These are phyloP conservation scores for Penelope pileata DNA, from an alignment of 2,113 vertebrate genomes.

Conservation along the genomic window DNA sequence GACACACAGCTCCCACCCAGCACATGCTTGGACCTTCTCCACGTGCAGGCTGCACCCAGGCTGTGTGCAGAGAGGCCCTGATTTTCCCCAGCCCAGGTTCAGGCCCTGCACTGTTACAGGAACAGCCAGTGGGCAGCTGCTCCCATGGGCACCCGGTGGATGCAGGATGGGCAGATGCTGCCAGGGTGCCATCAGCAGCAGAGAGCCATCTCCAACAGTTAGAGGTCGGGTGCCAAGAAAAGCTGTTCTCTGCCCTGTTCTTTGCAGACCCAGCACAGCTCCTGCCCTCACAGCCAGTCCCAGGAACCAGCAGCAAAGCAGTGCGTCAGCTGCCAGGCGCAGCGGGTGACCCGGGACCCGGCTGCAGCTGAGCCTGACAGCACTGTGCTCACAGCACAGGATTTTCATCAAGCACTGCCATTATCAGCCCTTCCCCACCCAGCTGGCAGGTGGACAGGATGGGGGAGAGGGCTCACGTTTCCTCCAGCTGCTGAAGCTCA, in stretches of 20 bases:
- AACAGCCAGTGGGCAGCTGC: not conserved
- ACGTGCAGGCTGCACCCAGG: not conserved
- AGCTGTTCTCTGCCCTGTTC: not conserved
- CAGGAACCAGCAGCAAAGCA: not conserved
- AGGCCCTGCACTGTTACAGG: too few relatives aligned
- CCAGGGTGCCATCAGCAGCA: not conserved
- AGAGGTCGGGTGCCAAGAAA: slow-evolving; percentile 2
- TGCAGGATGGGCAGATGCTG: not conserved
- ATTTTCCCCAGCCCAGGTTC: not conserved
- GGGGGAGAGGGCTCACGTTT: not conserved
- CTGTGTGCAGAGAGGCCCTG: not conserved
- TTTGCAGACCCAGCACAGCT: not conserved
- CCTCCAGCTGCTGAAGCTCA: not conserved
- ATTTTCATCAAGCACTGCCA: accelerated
- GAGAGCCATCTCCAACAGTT: not conserved
- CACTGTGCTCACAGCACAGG: accelerated
- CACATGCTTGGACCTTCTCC: not conserved
- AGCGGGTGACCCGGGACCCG: not conserved
- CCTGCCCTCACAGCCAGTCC: not conserved
- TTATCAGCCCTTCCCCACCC: not conserved
- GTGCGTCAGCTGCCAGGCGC: not conserved
- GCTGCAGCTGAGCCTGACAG: not conserved
- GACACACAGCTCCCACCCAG: not conserved
- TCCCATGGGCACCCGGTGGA: not conserved
- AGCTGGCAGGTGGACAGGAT: not conserved